Conservation (phyloP, 2,113 vertebrate species). For the Laticauda colubrina region DNA sequence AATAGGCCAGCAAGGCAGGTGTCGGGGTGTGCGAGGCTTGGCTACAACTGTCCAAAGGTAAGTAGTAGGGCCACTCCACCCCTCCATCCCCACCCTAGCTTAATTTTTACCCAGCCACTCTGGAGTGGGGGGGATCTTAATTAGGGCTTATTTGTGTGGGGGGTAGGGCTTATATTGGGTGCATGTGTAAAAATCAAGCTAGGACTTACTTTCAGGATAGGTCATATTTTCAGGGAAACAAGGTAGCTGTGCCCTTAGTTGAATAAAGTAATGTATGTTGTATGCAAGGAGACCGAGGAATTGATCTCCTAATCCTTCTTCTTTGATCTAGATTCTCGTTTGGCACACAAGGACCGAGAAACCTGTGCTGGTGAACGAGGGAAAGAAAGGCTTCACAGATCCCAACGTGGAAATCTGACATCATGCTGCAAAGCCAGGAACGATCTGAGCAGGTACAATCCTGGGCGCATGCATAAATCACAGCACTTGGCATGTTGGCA, state of each 20-base stretch:
- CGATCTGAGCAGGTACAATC: conserved; percentile 2
- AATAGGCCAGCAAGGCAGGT: too few relatives aligned
- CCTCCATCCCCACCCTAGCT: too few relatives aligned
- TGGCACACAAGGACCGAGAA: conserved; percentile 99
- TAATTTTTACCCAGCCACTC: too few relatives aligned
- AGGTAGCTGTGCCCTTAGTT: conserved; percentile 47
- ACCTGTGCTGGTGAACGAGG: conserved; percentile 95
- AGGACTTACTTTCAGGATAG: too few relatives aligned
- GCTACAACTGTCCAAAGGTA: too few relatives aligned
- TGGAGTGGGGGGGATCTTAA: too few relatives aligned
- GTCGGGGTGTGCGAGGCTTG: too few relatives aligned
- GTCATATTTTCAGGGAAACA: too few relatives aligned
- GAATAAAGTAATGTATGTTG: conserved; percentile 29
- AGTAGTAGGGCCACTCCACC: too few relatives aligned
- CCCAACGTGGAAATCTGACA: conserved; percentile 94
- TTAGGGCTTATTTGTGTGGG: too few relatives aligned
- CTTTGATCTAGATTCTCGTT: conserved; percentile 86
- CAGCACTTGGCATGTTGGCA: background rate
- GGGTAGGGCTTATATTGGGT: too few relatives aligned
- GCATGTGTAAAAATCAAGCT: too few relatives aligned
- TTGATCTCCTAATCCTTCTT: conserved; percentile 29
- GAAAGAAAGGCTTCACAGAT: conserved; percentile 98
- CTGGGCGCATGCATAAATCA: background rate
- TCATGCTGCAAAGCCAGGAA: conserved; percentile 13
- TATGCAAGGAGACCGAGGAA: conserved; percentile 40